phyloP scores from a whole-genome alignment of 2,797 vertebrate genomes.

The Acipenser transmontanus region DNA sequence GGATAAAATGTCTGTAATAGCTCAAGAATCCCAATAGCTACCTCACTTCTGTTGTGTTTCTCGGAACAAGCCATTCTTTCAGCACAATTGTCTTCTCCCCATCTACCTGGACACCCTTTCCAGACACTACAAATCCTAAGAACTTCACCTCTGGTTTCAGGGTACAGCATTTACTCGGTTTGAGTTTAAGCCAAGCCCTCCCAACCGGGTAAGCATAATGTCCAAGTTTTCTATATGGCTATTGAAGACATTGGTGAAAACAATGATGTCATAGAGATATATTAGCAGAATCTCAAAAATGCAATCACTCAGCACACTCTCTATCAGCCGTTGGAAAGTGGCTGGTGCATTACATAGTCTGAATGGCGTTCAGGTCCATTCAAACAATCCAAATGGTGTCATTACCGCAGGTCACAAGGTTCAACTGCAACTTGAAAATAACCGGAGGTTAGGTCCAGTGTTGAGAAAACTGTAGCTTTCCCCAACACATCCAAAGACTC shows the following conservation, averaged over 20 bases:
- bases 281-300: slow-evolving; percentile 14
- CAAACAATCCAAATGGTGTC: slow-evolving; percentile 18
- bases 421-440: slow-evolving; percentile 21
- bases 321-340: slow-evolving; percentile 19
- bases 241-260: slow-evolving; percentile 15
- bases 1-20: slow-evolving; percentile 22
- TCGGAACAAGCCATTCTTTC: slow-evolving; percentile 14
- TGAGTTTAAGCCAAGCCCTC: slow-evolving; percentile 20
- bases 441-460: slow-evolving; percentile 13
- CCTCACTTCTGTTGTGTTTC: slow-evolving; percentile 4
- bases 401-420: slow-evolving; percentile 12
- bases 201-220: slow-evolving; percentile 5
- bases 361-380: slow-evolving; percentile 18
- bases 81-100: slow-evolving; percentile 12
- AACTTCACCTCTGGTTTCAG: slow-evolving; percentile 22
- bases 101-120: slow-evolving; percentile 6
- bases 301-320: slow-evolving; percentile 12
- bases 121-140: slow-evolving; percentile 18
- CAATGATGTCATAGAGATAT: slow-evolving; percentile 9
- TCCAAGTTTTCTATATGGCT: slow-evolving; percentile 18
- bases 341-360: slow-evolving; percentile 10
- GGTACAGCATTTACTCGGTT: slow-evolving; percentile 19
- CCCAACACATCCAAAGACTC: slow-evolving; percentile 21
- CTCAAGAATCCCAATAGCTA: slow-evolving; percentile 23
- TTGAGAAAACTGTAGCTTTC: slow-evolving; percentile 12